Percentiles rank a stretch among this genome's conserved stretches.
Evolutionary conservation across 2,888 invertebrate genomes (phyloP).

Genomic region (Podabrus alpinus): DNA sequence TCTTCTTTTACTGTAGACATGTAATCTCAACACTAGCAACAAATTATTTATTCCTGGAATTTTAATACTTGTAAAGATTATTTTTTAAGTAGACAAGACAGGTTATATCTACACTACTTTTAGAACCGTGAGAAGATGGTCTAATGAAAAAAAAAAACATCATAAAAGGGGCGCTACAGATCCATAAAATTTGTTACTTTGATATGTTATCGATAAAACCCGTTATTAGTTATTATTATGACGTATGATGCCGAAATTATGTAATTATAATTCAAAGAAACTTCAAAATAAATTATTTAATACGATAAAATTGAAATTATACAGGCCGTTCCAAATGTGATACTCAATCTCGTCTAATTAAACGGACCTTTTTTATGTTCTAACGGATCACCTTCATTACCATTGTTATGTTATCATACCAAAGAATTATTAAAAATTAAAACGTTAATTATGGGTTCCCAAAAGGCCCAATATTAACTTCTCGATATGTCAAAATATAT

Average conservation of each 20-base stretch:
- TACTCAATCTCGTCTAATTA: neutral
- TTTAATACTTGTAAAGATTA: constrained; percentile 18
- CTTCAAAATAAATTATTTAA: neutral
- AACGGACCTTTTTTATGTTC: neutral
- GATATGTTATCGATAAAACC: constrained; percentile 12
- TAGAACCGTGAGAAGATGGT: constrained; percentile 9
- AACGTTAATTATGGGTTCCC: neutral
- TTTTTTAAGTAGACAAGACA: constrained; percentile 16
- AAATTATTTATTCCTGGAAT: constrained; percentile 13
- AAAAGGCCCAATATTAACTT: neutral
- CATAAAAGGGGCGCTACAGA: constrained; percentile 5
- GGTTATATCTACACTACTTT: constrained; percentile 4
- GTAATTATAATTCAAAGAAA: constrained; percentile 3
- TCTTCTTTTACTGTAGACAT: neutral
- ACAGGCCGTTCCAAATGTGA: neutral
- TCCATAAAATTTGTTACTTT: neutral
- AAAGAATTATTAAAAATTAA: neutral
- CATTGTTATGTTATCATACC: neutral
- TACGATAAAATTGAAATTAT: constrained; percentile 4
- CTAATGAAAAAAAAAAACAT: neutral
- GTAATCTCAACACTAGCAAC: constrained; percentile 4
- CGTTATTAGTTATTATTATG: constrained; percentile 5
- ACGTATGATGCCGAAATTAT: neutral
- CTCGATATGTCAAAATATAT: neutral
- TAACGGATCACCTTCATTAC: neutral